Evolutionary conservation across 2,888 invertebrate genomes (phyloP).

Genomic region (Philereme transversata): DNA sequence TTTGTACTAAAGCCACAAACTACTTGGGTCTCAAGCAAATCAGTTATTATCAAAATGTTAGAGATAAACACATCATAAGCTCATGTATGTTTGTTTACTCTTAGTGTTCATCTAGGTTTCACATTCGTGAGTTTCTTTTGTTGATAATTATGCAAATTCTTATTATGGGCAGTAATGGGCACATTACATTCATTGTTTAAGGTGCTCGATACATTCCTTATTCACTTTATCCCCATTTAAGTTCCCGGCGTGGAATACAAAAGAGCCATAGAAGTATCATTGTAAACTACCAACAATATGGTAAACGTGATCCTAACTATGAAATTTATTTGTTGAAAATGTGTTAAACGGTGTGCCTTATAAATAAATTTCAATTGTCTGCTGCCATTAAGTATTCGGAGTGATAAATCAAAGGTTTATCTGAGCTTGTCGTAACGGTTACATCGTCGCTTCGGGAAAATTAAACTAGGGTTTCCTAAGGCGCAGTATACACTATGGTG

Average conservation of each 20-base stretch:
- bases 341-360: conserved; percentile 70
- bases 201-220: conserved; percentile 27
- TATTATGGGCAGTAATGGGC: background rate
- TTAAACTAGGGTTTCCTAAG: conserved; percentile 45
- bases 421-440: conserved; percentile 64
- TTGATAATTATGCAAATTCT: too few species aligned
- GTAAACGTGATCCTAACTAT: conserved; percentile 71
- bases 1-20: too few species aligned
- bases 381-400: conserved; percentile 78
- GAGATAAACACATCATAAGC: too few species aligned
- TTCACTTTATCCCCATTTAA: conserved; percentile 53
- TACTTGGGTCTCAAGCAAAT: too few species aligned
- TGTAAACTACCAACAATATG: conserved; percentile 64
- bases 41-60: too few species aligned
- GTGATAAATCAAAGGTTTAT: conserved; percentile 81
- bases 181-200: conserved; percentile 25
- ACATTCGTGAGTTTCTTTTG: too few species aligned
- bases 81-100: too few species aligned
- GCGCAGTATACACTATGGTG: too few species aligned
- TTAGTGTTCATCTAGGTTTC: too few species aligned
- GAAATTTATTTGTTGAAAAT: conserved; percentile 70
- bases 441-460: conserved; percentile 71
- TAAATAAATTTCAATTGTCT: conserved; percentile 82
- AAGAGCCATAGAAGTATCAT: conserved; percentile 60
- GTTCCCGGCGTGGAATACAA: conserved; percentile 64